Evolutionary conservation across 2,888 invertebrate genomes (phyloP).

Genomic region (Pachymerium ferrugineum): DNA sequence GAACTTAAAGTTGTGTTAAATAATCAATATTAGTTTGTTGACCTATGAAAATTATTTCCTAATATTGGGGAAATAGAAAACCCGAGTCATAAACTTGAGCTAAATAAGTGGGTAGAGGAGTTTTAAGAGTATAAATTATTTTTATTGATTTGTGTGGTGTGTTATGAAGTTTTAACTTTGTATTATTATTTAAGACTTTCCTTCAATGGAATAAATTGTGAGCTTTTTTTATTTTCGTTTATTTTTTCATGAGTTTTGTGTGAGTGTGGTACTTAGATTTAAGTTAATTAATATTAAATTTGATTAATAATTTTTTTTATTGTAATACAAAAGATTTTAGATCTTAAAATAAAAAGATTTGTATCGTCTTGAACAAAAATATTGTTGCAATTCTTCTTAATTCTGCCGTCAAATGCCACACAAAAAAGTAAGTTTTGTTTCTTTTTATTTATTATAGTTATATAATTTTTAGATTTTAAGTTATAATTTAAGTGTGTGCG

Average conservation of each 20-base stretch:
- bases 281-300: background rate
- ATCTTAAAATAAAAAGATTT: constrained; percentile 6
- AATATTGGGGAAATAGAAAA: too few species aligned
- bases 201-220: background rate
- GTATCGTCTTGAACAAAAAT: background rate
- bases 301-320: background rate
- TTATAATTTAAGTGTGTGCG: too few species aligned
- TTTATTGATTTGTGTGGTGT: too few species aligned
- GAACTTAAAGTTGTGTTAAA: too few species aligned
- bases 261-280: background rate
- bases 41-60: too few species aligned
- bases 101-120: too few species aligned
- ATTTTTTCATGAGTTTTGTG: background rate
- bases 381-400: background rate
- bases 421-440: constrained; percentile 7
- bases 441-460: background rate
- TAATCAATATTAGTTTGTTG: too few species aligned
- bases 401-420: constrained; percentile 6
- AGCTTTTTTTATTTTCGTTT: background rate
- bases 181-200: too few species aligned
- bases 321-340: background rate
- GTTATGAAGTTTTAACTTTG: too few species aligned
- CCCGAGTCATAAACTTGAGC: too few species aligned
- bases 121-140: too few species aligned
- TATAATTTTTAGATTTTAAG: too few species aligned